A percentile compares a stretch with the other conserved stretches of the same genome.
These are phyloP conservation scores for Columba janthina DNA, from an alignment of 2,113 vertebrate species.

Conservation along the genomic window DNA sequence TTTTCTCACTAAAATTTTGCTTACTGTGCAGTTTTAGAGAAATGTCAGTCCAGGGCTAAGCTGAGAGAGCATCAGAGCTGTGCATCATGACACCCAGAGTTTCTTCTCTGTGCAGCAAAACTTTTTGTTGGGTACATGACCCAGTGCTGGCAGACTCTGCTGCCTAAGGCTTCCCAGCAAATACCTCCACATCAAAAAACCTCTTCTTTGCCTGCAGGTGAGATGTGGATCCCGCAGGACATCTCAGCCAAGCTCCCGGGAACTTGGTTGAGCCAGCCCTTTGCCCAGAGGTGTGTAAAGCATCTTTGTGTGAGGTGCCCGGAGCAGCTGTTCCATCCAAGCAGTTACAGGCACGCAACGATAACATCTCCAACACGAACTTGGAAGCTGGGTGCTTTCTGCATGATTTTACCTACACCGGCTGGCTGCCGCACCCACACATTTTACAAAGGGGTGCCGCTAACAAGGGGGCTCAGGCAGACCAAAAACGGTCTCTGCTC, in stretches of 20 bases:
- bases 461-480: neutral
- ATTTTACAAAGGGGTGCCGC: neutral
- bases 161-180: neutral
- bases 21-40: neutral
- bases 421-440: neutral
- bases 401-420: fast-evolving
- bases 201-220: neutral
- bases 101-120: neutral
- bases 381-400: neutral
- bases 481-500: neutral
- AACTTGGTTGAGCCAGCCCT: neutral
- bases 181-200: neutral
- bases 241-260: neutral
- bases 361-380: neutral
- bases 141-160: neutral
- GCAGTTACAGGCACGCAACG: neutral
- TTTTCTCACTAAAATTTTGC: neutral
- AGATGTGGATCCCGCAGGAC: neutral
- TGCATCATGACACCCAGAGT: fast-evolving
- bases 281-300: neutral
- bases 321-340: neutral
- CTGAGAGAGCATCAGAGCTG: neutral
- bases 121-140: neutral
- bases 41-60: neutral
- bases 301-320: neutral